These are phyloP conservation scores for Microcebus griseorufus DNA, from an alignment of 2,113 vertebrate genomes.

Conservation along the genomic window DNA sequence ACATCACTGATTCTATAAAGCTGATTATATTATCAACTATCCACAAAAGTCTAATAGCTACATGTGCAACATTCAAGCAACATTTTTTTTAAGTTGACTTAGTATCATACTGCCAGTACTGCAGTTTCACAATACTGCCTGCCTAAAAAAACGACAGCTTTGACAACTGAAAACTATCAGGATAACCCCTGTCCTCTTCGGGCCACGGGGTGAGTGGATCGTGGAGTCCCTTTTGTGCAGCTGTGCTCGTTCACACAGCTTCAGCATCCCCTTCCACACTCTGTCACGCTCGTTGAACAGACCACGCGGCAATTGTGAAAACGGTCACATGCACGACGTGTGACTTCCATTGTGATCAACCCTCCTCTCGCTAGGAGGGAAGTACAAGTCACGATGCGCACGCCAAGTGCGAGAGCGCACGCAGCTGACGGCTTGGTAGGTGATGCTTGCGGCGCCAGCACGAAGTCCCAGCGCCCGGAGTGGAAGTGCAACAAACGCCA, in stretches of 20 bases:
- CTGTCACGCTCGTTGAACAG: not conserved
- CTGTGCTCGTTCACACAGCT: not conserved
- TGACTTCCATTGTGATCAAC: slow-evolving; percentile 37
- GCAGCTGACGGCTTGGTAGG: not conserved
- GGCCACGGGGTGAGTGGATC: not conserved
- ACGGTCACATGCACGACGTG: slow-evolving; percentile 52
- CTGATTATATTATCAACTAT: not conserved
- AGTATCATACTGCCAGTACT: not conserved
- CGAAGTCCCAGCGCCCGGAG: not conserved
- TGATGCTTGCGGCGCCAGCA: not conserved
- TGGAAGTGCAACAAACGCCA: slow-evolving; percentile 22
- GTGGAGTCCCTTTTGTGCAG: not conserved
- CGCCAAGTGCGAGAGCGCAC: not conserved
- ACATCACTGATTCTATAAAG: not conserved
- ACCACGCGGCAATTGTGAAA: not conserved
- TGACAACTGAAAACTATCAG: not conserved
- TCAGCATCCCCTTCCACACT: not conserved
- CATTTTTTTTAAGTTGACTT: not conserved
- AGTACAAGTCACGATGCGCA: not conserved
- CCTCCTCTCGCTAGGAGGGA: not conserved
- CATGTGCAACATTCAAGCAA: not conserved
- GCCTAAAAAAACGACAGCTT: not conserved
- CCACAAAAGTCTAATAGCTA: not conserved
- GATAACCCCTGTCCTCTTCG: not conserved
- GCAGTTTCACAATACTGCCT: not conserved